A percentile compares a stretch with the other conserved stretches of the same genome.
Evolutionary conservation across 2,888 invertebrate genomes (phyloP).

Genomic region (Trichogramma dendrolimi): DNA sequence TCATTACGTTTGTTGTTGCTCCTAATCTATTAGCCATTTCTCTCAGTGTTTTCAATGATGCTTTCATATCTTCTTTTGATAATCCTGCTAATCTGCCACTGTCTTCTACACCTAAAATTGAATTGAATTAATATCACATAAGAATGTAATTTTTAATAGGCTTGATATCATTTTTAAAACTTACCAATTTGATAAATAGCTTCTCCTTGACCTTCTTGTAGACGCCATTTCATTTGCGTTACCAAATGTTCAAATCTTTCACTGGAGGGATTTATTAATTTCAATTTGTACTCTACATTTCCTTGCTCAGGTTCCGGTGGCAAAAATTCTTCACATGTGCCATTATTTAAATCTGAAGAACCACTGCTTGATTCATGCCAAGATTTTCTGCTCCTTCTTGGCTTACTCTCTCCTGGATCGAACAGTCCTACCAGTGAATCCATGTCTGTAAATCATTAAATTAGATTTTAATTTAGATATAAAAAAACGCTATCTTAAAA

Average conservation of each 20-base stretch:
- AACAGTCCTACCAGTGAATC: conserved; percentile 80
- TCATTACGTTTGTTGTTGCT: conserved; percentile 73
- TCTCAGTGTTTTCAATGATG: conserved; percentile 77
- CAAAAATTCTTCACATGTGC: conserved; percentile 58
- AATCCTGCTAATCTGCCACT: conserved; percentile 84
- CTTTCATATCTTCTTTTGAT: conserved; percentile 76
- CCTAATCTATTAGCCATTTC: conserved; percentile 85
- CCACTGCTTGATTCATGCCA: conserved; percentile 55
- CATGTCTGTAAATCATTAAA: conserved; percentile 54
- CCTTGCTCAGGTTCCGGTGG: conserved; percentile 92
- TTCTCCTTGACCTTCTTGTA: conserved; percentile 92
- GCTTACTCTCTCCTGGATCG: conserved; percentile 57
- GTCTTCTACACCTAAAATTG: conserved; percentile 69
- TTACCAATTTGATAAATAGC: conserved; percentile 91
- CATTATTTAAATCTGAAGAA: conserved; percentile 51
- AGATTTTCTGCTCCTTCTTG: conserved; percentile 52
- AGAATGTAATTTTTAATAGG: conserved; percentile 1
- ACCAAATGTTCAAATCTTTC: conserved; percentile 92
- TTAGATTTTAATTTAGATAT: background rate
- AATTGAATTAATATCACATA: background rate
- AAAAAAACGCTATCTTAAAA: background rate
- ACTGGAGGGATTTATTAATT: conserved; percentile 86
- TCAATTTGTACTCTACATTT: conserved; percentile 94
- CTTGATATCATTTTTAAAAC: conserved; percentile 1
- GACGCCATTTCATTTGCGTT: conserved; percentile 98